Conservation (phyloP, 2,113 vertebrate genomes). For the Ictalurus punctatus region DNA sequence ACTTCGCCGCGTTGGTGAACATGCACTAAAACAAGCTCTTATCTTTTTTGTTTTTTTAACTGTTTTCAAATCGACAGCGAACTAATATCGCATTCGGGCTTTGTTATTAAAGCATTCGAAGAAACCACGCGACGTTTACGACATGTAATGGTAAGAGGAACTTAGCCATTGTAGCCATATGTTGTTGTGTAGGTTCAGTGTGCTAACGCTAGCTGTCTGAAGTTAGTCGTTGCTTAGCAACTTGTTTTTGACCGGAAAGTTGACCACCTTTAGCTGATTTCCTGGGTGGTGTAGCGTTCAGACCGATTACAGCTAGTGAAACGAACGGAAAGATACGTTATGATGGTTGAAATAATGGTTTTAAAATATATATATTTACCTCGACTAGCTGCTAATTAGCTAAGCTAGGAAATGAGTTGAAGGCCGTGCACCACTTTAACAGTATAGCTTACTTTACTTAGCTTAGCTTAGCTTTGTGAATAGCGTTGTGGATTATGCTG, state of each 20-base stretch:
- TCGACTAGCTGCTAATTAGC: not conserved
- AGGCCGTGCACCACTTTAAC: not conserved
- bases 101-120: constrained; percentile 7
- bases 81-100: not conserved
- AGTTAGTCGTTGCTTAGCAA: not conserved
- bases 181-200: constrained; percentile 1
- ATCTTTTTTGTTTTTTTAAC: not conserved
- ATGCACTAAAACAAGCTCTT: not conserved
- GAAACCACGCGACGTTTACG: not conserved
- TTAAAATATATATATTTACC: no score
- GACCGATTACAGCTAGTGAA: not conserved
- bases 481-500: not conserved
- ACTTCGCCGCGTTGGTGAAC: constrained; percentile 41
- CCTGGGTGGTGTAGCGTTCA: not conserved
- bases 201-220: constrained; percentile 5
- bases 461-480: not conserved
- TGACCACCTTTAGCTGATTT: not conserved
- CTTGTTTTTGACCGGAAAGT: not conserved
- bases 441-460: not conserved
- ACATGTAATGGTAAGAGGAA: constrained; percentile 14
- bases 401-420: not conserved
- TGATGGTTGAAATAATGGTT: no score
- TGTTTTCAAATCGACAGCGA: not conserved
- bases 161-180: constrained; percentile 4
- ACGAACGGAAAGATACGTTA: no score